These are phyloP conservation scores for Notiomystis cincta DNA, from an alignment of 2,113 vertebrate genomes.

Conservation along the genomic window DNA sequence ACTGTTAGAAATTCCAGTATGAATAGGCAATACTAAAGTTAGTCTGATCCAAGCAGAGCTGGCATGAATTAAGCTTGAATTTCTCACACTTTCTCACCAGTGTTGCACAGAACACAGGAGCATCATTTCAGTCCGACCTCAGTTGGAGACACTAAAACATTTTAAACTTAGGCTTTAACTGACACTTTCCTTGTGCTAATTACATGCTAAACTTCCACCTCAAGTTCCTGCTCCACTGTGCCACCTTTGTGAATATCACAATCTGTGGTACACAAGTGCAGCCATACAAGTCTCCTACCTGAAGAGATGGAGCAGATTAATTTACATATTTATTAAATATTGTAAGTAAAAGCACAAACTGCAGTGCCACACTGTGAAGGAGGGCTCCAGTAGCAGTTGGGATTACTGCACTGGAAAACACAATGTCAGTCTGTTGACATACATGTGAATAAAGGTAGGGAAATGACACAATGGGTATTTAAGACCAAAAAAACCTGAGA, in stretches of 20 bases:
- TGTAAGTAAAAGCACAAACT: not conserved
- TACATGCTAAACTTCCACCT: not conserved
- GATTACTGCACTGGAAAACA: not conserved
- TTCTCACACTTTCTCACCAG: not conserved
- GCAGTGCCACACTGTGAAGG: not conserved
- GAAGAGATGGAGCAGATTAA: not conserved
- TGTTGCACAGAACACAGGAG: not conserved
- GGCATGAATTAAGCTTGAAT: not conserved
- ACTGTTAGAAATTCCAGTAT: not conserved
- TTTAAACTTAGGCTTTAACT: not conserved
- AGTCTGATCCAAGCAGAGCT: not conserved
- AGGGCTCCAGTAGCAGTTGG: not conserved
- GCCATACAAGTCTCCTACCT: not conserved
- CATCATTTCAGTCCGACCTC: not conserved
- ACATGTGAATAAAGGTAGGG: not conserved
- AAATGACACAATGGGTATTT: not conserved
- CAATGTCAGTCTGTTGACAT: not conserved
- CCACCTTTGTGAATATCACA: not conserved
- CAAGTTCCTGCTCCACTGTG: not conserved
- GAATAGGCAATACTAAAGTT: not conserved
- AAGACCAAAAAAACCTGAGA: not conserved
- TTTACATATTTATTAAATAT: constrained; percentile 1
- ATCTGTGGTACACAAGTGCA: not conserved
- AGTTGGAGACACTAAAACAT: not conserved
- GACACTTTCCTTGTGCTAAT: not conserved